Evolutionary conservation across 1,140 invertebrate genomes (phyloP).

Genomic region (Maniola jurtina): DNA sequence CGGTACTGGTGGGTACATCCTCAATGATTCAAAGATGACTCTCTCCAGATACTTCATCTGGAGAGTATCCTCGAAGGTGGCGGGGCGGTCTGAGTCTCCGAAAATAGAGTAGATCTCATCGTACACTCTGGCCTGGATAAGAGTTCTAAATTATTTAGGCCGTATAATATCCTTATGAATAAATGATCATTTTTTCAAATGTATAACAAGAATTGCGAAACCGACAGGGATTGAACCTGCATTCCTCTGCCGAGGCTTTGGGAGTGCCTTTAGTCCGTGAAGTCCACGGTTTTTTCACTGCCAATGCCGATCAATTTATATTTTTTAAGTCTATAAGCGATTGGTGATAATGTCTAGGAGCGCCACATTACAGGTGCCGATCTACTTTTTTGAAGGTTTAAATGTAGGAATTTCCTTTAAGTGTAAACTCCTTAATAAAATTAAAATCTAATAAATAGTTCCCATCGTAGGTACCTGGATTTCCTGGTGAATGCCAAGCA

Average conservation of each 20-base stretch:
- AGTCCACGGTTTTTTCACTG: no score
- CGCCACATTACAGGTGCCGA: no score
- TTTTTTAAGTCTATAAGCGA: no score
- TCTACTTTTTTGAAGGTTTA: no score
- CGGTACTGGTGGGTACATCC: slow-evolving; percentile 92
- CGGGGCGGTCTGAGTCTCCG: slow-evolving; percentile 86
- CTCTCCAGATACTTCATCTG: slow-evolving; percentile 92
- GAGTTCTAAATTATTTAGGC: background rate
- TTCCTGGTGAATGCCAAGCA: slow-evolving; percentile 89
- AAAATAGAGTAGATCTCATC: slow-evolving; percentile 92
- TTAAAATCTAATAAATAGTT: background rate
- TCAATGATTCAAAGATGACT: slow-evolving; percentile 89
- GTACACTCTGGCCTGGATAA: slow-evolving; percentile 81
- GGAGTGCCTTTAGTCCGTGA: no score
- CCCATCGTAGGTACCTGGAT: slow-evolving; percentile 73
- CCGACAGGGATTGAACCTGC: no score
- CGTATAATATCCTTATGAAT: background rate
- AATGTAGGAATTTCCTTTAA: no score
- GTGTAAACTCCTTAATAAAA: no score
- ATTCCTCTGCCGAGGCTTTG: no score
- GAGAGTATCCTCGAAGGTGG: slow-evolving; percentile 86
- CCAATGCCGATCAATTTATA: no score
- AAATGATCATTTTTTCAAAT: background rate
- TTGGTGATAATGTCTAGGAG: no score
- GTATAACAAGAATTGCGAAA: no score